A percentile compares a stretch with the other conserved stretches of the same genome.
These are phyloP conservation scores for Drosophila murphyi DNA, from an alignment of 1,140 invertebrate species.

Conservation along the genomic window DNA sequence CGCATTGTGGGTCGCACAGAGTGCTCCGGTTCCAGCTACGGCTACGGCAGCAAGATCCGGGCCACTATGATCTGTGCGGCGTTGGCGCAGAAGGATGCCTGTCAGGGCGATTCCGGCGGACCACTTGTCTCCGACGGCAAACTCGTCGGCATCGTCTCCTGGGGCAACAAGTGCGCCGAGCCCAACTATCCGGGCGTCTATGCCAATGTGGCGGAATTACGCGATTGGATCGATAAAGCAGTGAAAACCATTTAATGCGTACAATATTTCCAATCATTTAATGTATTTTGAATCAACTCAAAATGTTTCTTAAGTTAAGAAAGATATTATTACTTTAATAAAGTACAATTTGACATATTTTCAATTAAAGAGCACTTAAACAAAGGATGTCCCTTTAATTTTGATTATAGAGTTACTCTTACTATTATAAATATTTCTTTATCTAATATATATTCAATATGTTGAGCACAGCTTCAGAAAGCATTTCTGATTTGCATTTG, in stretches of 20 bases:
- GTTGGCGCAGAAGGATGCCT: conserved; percentile 57
- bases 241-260: background rate
- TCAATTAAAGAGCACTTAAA: too few species aligned
- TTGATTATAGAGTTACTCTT: too few species aligned
- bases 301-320: background rate
- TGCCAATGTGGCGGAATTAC: conserved; percentile 50
- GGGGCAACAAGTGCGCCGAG: conserved; percentile 59
- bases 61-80: conserved; percentile 70
- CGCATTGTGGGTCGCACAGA: conserved; percentile 49
- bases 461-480: too few species aligned
- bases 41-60: conserved; percentile 54
- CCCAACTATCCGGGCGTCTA: conserved; percentile 53
- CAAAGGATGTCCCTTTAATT: too few species aligned
- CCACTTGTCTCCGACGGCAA: conserved; percentile 63
- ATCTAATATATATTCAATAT: too few species aligned
- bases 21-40: conserved; percentile 55
- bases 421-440: too few species aligned
- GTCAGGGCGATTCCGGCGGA: conserved; percentile 75
- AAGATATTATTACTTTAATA: background rate
- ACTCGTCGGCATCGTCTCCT: conserved; percentile 67
- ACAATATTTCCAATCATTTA: background rate
- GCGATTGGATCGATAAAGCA: conserved; percentile 35
- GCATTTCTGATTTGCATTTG: too few species aligned
- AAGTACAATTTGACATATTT: too few species aligned
- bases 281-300: background rate